Evolutionary conservation across 2,888 invertebrate genomes (phyloP).

Genomic region (Eudasyphora cyanicolor): DNA sequence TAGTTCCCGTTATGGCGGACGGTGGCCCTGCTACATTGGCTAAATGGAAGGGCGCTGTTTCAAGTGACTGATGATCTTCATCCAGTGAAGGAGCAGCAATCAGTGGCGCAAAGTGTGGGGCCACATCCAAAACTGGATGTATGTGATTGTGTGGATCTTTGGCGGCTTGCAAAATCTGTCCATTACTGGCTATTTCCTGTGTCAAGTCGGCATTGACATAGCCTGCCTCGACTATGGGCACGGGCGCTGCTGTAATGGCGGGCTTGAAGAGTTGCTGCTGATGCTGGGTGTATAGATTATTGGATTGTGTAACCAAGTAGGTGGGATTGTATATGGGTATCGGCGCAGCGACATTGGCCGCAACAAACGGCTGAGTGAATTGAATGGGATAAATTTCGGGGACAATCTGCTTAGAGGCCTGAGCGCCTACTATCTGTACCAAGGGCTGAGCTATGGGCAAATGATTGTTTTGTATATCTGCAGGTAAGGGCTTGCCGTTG

Average conservation of each 20-base stretch:
- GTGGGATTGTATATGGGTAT: conserved; percentile 79
- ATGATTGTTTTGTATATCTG: conserved; percentile 76
- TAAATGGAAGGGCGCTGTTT: conserved; percentile 73
- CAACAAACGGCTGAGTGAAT: conserved; percentile 78
- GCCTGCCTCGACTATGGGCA: conserved; percentile 66
- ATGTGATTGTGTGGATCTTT: conserved; percentile 75
- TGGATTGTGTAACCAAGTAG: conserved; percentile 79
- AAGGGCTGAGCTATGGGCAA: conserved; percentile 74
- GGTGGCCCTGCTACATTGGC: conserved; percentile 71
- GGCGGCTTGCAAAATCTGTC: conserved; percentile 78
- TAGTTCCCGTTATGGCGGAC: conserved; percentile 66
- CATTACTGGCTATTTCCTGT: conserved; percentile 78
- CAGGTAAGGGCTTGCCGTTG: conserved; percentile 78
- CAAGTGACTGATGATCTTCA: conserved; percentile 67
- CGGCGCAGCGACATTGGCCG: conserved; percentile 72
- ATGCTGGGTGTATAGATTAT: conserved; percentile 78
- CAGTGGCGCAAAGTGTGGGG: conserved; percentile 77
- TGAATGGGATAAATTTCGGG: conserved; percentile 81
- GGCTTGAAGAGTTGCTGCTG: conserved; percentile 81
- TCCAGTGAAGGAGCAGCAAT: conserved; percentile 75
- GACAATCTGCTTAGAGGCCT: conserved; percentile 80
- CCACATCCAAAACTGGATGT: conserved; percentile 73
- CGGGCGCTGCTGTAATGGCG: conserved; percentile 79
- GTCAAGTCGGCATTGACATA: conserved; percentile 77
- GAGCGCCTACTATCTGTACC: conserved; percentile 77